Evolutionary conservation across 1,140 invertebrate genomes (phyloP).

Genomic region (Drosophila pseudoananassae): DNA sequence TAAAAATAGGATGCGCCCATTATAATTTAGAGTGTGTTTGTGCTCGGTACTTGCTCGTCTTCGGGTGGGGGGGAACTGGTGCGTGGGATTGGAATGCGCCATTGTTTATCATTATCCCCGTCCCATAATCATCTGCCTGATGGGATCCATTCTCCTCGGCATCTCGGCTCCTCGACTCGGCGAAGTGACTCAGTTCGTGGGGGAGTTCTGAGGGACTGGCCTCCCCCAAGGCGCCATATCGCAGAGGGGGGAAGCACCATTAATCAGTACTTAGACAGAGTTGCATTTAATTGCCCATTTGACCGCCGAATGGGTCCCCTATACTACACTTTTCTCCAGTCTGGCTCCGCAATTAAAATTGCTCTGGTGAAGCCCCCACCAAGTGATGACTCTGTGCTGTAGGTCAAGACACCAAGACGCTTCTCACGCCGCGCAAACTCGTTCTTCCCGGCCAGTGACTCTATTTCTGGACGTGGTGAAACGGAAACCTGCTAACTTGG

Average conservation of each 20-base stretch:
- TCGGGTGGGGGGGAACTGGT: slow-evolving; percentile 25
- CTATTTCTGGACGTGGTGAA: slow-evolving; percentile 38
- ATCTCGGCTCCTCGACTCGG: neutral
- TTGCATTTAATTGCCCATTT: slow-evolving; percentile 58
- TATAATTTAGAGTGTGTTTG: slow-evolving; percentile 20
- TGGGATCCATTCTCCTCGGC: slow-evolving; percentile 28
- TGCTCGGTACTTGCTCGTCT: slow-evolving; percentile 7
- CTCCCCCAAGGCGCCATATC: neutral
- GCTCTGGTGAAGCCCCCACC: slow-evolving; percentile 35
- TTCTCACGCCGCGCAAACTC: slow-evolving; percentile 51
- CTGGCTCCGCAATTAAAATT: slow-evolving; percentile 42
- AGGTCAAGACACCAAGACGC: slow-evolving; percentile 58
- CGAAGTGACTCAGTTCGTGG: slow-evolving; percentile 56
- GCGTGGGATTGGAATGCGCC: slow-evolving; percentile 71
- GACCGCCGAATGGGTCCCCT: slow-evolving; percentile 23
- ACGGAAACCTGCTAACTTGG: slow-evolving; percentile 25
- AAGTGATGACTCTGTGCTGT: slow-evolving; percentile 50
- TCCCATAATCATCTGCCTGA: slow-evolving; percentile 13
- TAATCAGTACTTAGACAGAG: slow-evolving; percentile 36
- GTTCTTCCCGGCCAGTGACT: slow-evolving; percentile 4
- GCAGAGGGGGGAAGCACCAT: slow-evolving; percentile 1
- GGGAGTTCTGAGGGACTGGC: slow-evolving; percentile 6
- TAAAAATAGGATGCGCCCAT: slow-evolving; percentile 42
- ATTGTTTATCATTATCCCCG: slow-evolving; percentile 48
- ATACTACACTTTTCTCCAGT: slow-evolving; percentile 17